These are phyloP conservation scores for Pristionchus mayeri DNA, from an alignment of 2,888 invertebrate genomes.

Conservation along the genomic window DNA sequence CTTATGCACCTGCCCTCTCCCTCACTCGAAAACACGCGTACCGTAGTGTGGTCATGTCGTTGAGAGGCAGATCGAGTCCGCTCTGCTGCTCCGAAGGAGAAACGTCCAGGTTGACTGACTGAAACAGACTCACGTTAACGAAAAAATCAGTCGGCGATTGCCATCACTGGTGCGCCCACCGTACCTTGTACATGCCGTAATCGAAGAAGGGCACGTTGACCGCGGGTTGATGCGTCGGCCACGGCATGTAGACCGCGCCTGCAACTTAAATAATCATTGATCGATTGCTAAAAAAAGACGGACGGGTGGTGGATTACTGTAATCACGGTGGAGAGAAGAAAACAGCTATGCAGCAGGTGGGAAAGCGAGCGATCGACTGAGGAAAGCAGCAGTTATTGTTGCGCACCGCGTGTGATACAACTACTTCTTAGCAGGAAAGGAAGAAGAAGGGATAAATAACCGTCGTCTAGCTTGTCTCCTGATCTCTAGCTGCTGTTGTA, in stretches of 20 bases:
- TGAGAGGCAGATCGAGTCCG: constrained; percentile 71
- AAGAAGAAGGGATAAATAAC: no score
- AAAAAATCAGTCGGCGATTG: constrained; percentile 15
- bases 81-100: constrained; percentile 64
- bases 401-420: neutral
- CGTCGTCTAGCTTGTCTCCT: constrained; percentile 3
- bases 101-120: constrained; percentile 70
- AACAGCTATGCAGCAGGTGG: neutral
- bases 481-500: no score
- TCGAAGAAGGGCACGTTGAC: constrained; percentile 70
- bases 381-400: neutral
- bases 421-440: no score
- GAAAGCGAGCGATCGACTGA: neutral
- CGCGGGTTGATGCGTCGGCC: constrained; percentile 67
- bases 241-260: constrained; percentile 57
- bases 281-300: neutral
- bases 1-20: no score
- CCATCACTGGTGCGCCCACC: neutral
- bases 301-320: no score
- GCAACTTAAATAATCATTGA: neutral
- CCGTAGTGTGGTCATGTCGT: constrained; percentile 70
- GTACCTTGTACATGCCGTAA: constrained; percentile 58
- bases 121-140: neutral
- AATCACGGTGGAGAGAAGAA: neutral
- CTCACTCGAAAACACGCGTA: no score